Percentiles rank a stretch among this genome's conserved stretches.
phyloP scores from a whole-genome alignment of 2,113 vertebrate genomes.

The Rousettus leschenaultii region DNA sequence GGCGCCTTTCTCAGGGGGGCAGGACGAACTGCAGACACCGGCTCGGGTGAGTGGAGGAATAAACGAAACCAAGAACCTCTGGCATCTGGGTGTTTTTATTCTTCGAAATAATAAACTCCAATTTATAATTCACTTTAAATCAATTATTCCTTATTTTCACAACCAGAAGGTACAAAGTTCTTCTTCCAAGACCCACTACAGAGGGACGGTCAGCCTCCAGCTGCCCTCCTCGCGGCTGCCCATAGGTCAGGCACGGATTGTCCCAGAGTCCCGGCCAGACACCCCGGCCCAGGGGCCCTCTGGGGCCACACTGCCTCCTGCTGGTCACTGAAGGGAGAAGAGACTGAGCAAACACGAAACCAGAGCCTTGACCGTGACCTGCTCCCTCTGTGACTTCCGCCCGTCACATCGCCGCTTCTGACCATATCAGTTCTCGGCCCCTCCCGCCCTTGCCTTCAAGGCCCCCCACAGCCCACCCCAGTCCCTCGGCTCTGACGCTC shows the following conservation, averaged over 20 bases:
- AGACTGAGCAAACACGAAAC: background rate
- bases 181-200: background rate
- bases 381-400: background rate
- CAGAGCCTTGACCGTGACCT: background rate
- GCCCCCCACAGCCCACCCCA: background rate
- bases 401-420: background rate
- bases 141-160: background rate
- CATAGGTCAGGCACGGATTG: background rate
- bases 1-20: background rate
- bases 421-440: background rate
- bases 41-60: background rate
- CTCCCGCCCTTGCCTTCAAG: background rate
- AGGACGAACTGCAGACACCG: background rate
- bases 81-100: background rate
- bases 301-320: background rate
- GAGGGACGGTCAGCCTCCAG: background rate
- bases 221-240: background rate
- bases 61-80: background rate
- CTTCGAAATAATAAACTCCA: background rate
- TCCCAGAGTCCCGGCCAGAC: background rate
- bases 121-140: background rate
- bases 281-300: background rate
- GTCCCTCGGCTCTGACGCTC: too few species aligned
- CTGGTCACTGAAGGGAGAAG: background rate
- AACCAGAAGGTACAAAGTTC: background rate